A percentile compares a stretch with the other conserved stretches of the same genome.
Conservation (phyloP, 2,888 invertebrate species). For the Coenonympha glycerion region DNA sequence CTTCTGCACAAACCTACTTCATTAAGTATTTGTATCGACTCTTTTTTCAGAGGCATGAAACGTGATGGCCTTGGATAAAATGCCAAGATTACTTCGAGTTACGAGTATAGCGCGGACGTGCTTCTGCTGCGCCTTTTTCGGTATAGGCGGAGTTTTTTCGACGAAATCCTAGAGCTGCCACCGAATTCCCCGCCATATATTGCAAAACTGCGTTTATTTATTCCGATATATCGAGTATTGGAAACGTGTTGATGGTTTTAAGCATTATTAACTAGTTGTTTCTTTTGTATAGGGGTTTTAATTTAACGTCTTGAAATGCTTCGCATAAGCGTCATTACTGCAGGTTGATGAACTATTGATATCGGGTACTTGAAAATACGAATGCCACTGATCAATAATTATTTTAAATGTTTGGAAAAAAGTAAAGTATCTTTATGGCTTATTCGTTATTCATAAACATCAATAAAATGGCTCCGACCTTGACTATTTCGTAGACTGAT, state of each 20-base stretch:
- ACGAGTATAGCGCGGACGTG: conserved; percentile 53
- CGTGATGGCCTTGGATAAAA: conserved; percentile 54
- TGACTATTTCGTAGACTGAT: not conserved
- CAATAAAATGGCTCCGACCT: not conserved
- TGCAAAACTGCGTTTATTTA: conserved; percentile 58
- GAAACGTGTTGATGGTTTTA: conserved; percentile 51
- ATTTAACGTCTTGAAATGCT: conserved; percentile 29
- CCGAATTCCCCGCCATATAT: conserved; percentile 66
- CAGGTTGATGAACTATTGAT: conserved; percentile 3
- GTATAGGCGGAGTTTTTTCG: conserved; percentile 56
- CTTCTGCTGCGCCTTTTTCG: conserved; percentile 63
- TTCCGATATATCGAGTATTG: conserved; percentile 37
- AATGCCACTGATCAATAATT: not conserved
- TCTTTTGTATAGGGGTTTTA: conserved; percentile 37
- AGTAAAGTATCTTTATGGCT: not conserved
- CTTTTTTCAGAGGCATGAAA: conserved; percentile 39
- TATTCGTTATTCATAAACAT: not conserved
- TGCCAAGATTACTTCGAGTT: conserved; percentile 58
- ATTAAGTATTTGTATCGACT: conserved; percentile 51
- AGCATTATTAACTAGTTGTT: conserved; percentile 51
- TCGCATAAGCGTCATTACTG: conserved; percentile 17
- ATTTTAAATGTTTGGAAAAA: not conserved
- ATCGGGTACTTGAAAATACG: not conserved
- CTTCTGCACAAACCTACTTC: conserved; percentile 52
- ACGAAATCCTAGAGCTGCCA: conserved; percentile 58